A percentile compares a stretch with the other conserved stretches of the same genome.
phyloP scores from a whole-genome alignment of 2,888 invertebrate genomes.

The Seira musarum region DNA sequence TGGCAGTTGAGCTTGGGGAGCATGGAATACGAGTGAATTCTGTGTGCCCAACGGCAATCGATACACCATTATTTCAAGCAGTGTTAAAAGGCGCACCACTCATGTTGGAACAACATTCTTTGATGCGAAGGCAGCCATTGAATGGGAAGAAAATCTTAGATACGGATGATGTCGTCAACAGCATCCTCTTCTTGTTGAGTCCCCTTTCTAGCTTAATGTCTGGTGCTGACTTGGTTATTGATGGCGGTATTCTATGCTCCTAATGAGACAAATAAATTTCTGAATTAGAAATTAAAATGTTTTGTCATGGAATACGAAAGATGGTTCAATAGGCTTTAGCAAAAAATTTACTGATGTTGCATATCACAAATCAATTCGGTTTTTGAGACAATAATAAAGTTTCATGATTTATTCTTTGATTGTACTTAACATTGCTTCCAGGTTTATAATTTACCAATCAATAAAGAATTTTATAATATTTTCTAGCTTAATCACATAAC shows the following conservation, averaged over 20 bases:
- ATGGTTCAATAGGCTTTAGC: too few relatives aligned
- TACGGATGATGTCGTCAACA: slow-evolving; percentile 5
- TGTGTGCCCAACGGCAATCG: slow-evolving; percentile 11
- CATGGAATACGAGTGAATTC: slow-evolving; percentile 15
- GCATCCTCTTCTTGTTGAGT: slow-evolving; percentile 24
- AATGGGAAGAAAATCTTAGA: neutral
- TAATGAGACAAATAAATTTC: too few relatives aligned
- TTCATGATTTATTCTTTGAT: too few relatives aligned
- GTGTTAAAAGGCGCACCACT: neutral
- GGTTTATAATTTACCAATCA: too few relatives aligned
- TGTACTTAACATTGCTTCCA: too few relatives aligned
- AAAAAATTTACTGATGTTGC: too few relatives aligned
- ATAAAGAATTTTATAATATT: too few relatives aligned
- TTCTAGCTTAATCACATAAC: too few relatives aligned
- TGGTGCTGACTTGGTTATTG: slow-evolving; percentile 23
- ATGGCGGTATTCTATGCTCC: slow-evolving; percentile 22
- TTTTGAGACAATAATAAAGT: too few relatives aligned
- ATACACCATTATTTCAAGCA: neutral
- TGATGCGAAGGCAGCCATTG: slow-evolving; percentile 14
- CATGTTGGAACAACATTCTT: neutral
- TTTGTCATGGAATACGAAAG: too few relatives aligned
- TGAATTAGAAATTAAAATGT: too few relatives aligned
- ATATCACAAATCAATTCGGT: too few relatives aligned
- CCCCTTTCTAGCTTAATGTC: slow-evolving; percentile 21
- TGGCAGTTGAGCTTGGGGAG: slow-evolving; percentile 12